These are phyloP conservation scores for Trichopoda pennipes DNA, from an alignment of 2,888 invertebrate species.

Conservation along the genomic window DNA sequence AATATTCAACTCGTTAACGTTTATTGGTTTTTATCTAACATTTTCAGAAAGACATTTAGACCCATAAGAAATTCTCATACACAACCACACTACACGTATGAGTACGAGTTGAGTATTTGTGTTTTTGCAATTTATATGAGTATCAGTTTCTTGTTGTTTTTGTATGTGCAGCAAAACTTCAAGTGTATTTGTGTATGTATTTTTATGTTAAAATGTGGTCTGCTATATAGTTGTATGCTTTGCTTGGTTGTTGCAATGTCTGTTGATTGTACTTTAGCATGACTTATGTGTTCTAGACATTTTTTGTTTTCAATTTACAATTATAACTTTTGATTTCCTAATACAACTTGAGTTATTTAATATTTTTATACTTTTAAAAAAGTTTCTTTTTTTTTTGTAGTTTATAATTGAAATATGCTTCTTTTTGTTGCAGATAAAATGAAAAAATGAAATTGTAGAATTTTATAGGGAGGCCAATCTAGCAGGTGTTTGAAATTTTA, in stretches of 20 bases:
- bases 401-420: not conserved
- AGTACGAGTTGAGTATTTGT: not conserved
- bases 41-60: constrained; percentile 17
- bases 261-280: constrained; percentile 35
- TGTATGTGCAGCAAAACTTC: not conserved
- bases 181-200: not conserved
- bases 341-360: constrained; percentile 48
- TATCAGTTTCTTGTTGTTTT: not conserved
- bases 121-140: constrained; percentile 18
- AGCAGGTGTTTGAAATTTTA: not conserved
- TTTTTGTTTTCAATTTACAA: constrained; percentile 59
- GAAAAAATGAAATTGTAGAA: not conserved
- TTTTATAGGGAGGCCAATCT: not conserved
- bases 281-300: constrained; percentile 31
- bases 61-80: not conserved
- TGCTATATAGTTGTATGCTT: not conserved
- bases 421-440: too few relatives aligned
- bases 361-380: constrained; percentile 28
- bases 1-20: constrained; percentile 1
- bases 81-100: not conserved
- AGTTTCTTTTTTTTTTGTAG: constrained; percentile 9
- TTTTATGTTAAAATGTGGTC: constrained; percentile 13
- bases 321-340: constrained; percentile 50
- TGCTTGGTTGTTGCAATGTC: not conserved
- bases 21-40: constrained; percentile 28